phyloP scores from a whole-genome alignment of 1,140 invertebrate species.

The Cryptotermes secundus region DNA sequence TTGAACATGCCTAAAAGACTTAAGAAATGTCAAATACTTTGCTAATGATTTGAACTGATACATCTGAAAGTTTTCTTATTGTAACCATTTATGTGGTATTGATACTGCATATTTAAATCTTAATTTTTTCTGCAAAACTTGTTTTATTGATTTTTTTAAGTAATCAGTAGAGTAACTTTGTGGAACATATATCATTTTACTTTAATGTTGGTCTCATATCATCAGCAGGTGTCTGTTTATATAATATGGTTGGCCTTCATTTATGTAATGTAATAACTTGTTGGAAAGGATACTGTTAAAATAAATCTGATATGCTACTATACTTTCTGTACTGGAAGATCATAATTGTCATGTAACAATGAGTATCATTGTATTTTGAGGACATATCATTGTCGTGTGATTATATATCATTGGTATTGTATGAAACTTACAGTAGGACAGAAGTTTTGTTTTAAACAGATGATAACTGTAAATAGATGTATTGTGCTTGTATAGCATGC shows the following conservation, averaged over 20 bases:
- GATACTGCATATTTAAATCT: not conserved
- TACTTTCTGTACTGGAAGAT: constrained; percentile 9
- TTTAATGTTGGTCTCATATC: constrained; percentile 9
- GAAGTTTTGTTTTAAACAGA: not conserved
- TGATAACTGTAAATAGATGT: constrained; percentile 24
- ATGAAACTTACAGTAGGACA: constrained; percentile 21
- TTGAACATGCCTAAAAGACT: constrained; percentile 2
- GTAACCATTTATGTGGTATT: not conserved
- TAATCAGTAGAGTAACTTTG: not conserved
- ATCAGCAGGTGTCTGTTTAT: not conserved
- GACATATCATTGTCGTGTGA: constrained; percentile 30
- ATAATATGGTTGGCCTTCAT: constrained; percentile 3
- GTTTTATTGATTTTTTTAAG: constrained; percentile 15
- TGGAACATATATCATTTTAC: not conserved
- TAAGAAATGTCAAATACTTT: not conserved
- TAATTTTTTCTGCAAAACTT: not conserved
- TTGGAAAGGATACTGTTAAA: not conserved
- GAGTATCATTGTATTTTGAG: constrained; percentile 25
- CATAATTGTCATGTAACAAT: constrained; percentile 8
- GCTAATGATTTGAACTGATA: not conserved
- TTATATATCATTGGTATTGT: constrained; percentile 29
- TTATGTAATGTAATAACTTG: constrained; percentile 7
- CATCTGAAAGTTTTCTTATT: not conserved
- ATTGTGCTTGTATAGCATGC: not conserved
- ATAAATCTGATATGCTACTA: constrained; percentile 7